Percentiles rank a stretch among this genome's conserved stretches.
Conservation (phyloP, 2,113 vertebrate genomes). For the Coreoperca whiteheadi region DNA sequence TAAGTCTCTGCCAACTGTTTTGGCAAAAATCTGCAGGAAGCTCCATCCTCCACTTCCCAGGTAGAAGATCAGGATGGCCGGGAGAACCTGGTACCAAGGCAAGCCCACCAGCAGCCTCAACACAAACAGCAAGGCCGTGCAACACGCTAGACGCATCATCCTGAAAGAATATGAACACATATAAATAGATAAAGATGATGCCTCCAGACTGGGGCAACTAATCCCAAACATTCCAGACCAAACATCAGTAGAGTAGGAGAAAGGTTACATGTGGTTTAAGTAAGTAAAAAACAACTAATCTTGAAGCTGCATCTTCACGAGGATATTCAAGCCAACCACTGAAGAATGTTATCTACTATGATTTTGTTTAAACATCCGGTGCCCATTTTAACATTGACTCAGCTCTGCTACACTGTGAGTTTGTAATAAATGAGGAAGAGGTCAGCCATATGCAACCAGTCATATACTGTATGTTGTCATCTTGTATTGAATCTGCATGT, state of each 20-base stretch:
- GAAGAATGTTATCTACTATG: conserved; percentile 31
- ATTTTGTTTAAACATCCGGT: conserved; percentile 33
- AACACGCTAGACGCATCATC: conserved; percentile 90
- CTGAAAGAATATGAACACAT: conserved; percentile 71
- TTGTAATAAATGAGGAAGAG: neutral
- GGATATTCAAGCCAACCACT: neutral
- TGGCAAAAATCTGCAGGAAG: conserved; percentile 88
- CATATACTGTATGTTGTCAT: neutral
- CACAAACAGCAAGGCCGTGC: conserved; percentile 88
- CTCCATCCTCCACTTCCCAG: conserved; percentile 93
- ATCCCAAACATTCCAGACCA: conserved; percentile 27
- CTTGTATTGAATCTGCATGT: neutral
- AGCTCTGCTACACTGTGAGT: neutral
- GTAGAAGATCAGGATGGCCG: conserved; percentile 90
- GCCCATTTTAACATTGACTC: conserved; percentile 25
- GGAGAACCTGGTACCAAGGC: conserved; percentile 91
- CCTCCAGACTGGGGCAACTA: neutral
- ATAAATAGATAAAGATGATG: conserved; percentile 21
- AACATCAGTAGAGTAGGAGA: conserved; percentile 10
- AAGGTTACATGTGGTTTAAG: conserved; percentile 21
- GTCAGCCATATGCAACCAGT: neutral
- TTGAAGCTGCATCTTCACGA: neutral
- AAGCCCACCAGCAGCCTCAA: conserved; percentile 87
- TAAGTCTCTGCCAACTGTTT: conserved; percentile 90
- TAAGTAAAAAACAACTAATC: neutral